These are phyloP conservation scores for Gortyna flavago DNA, from an alignment of 2,888 invertebrate genomes.

Conservation along the genomic window DNA sequence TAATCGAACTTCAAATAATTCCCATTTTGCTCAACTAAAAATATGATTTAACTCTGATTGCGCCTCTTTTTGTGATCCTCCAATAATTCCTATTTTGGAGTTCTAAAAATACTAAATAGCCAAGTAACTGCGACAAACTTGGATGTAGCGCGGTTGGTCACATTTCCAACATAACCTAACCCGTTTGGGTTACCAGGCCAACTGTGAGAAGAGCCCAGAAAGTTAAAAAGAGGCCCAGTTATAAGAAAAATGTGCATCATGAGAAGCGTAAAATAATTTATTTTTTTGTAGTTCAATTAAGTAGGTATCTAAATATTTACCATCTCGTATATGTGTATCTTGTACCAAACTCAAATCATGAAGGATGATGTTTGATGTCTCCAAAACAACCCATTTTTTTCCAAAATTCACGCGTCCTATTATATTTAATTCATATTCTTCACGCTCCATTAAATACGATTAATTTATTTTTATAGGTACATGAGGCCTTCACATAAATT, in stretches of 20 bases:
- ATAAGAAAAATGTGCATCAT: not conserved
- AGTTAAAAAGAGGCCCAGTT: not conserved
- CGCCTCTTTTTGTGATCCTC: not conserved
- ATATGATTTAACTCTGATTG: not conserved
- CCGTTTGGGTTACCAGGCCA: not conserved
- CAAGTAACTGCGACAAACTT: too few species aligned
- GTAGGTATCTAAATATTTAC: too few species aligned
- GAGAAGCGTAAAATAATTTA: not conserved
- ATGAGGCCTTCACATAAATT: constrained; percentile 51
- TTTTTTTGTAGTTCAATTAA: not conserved
- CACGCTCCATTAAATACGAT: not conserved
- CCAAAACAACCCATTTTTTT: not conserved
- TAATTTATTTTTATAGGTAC: constrained; percentile 16
- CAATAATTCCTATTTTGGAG: not conserved
- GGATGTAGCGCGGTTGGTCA: not conserved
- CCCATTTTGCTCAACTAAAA: not conserved
- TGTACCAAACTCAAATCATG: constrained; percentile 14
- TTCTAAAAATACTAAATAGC: not conserved
- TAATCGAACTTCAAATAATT: not conserved
- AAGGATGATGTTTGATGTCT: not conserved
- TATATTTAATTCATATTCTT: not conserved
- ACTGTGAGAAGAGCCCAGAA: not conserved
- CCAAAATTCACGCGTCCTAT: not conserved
- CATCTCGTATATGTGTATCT: not conserved
- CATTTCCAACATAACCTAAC: not conserved